These are phyloP conservation scores for Chaetodon trifascialis DNA, from an alignment of 2,113 vertebrate species.

Conservation along the genomic window DNA sequence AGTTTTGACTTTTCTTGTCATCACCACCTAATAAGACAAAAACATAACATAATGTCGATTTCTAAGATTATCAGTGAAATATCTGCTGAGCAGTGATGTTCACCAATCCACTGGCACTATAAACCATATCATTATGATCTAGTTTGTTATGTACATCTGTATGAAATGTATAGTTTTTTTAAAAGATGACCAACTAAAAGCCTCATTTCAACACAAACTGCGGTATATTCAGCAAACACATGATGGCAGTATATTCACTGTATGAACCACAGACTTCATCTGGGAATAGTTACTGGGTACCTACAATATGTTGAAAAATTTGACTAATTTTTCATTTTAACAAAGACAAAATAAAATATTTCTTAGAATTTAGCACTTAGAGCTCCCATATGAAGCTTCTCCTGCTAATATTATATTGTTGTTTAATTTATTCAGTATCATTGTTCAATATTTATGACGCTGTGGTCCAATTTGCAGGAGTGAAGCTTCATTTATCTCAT, in stretches of 20 bases:
- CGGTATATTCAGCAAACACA: constrained; percentile 18
- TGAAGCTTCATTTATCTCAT: not conserved
- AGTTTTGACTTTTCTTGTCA: no score
- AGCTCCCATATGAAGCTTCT: not conserved
- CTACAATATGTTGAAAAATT: not conserved
- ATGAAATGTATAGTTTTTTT: not conserved
- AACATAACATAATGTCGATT: no score
- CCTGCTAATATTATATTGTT: not conserved
- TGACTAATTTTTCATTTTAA: not conserved
- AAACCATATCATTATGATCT: not conserved
- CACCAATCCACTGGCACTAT: no score
- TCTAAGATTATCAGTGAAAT: no score
- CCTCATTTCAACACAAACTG: not conserved
- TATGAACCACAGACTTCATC: not conserved
- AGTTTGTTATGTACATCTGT: not conserved
- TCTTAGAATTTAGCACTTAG: not conserved
- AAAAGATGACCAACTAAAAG: not conserved
- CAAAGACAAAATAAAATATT: not conserved
- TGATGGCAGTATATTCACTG: constrained; percentile 14
- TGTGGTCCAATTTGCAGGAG: not conserved
- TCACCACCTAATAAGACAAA: no score
- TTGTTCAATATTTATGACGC: not conserved
- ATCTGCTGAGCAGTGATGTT: no score
- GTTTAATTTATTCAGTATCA: not conserved
- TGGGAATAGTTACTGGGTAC: not conserved